These are phyloP conservation scores for Synanthedon formicaeformis DNA, from an alignment of 2,888 invertebrate genomes.

Conservation along the genomic window DNA sequence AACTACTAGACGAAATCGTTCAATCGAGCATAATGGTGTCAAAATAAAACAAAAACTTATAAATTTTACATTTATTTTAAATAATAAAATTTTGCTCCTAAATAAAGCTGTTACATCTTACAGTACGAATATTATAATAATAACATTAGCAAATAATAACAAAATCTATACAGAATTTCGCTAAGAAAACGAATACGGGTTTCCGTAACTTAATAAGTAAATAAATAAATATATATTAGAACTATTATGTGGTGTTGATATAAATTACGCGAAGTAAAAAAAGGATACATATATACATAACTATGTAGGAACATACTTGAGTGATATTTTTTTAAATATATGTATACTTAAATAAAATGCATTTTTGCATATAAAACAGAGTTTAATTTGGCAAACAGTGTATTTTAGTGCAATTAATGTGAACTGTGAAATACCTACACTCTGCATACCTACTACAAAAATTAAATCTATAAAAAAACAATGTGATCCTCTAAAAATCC, in stretches of 20 bases:
- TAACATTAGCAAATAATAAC: constrained; percentile 58
- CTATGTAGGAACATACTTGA: constrained; percentile 31
- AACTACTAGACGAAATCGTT: constrained; percentile 30
- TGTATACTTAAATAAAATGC: constrained; percentile 24
- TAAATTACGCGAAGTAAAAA: constrained; percentile 18
- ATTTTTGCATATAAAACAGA: constrained; percentile 5
- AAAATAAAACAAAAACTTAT: constrained; percentile 55
- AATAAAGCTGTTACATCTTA: constrained; percentile 69
- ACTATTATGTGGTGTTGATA: constrained; percentile 27
- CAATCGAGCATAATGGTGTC: constrained; percentile 35
- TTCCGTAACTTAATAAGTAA: constrained; percentile 49
- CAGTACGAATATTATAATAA: constrained; percentile 28
- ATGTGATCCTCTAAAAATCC: too few relatives aligned
- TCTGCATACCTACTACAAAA: too few relatives aligned
- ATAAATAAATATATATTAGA: constrained; percentile 30
- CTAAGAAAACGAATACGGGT: constrained; percentile 36
- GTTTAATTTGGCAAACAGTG: too few relatives aligned
- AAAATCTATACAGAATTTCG: constrained; percentile 54
- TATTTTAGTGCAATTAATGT: too few relatives aligned
- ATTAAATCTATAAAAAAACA: too few relatives aligned
- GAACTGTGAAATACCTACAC: too few relatives aligned
- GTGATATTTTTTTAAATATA: constrained; percentile 23
- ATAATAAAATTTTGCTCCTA: constrained; percentile 61
- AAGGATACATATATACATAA: constrained; percentile 1
- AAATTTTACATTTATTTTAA: constrained; percentile 59